Evolutionary conservation across 2,797 vertebrate species (phyloP), one percentile per base, ranked within the genome.

Genomic region (Bradypus variegatus): DNA sequence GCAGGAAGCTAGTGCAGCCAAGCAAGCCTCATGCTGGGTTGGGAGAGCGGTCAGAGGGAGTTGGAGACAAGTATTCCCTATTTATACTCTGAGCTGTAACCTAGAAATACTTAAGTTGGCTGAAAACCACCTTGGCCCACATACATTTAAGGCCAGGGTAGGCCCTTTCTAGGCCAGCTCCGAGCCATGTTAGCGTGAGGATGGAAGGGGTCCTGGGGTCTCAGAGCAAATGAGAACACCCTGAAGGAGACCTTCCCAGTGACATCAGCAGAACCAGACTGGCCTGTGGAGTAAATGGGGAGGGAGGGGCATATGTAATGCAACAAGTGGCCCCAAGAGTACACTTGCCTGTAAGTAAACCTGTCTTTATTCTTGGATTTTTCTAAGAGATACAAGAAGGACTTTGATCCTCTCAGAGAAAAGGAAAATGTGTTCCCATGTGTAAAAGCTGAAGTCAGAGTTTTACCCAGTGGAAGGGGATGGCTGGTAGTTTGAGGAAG

Each of bases 1-100:
- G 95, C 94, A 77, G 90, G 64, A 82, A 94, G 92, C 92, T 73
- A 58, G 70, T 25, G 55, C 94, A 95, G 95, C 93, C 94, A 93
- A 79, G 86, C 79, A 33, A 92, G 90, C 88, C 36, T 73, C 95
- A 95, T 95, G 95, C 95, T 89, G 67, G 93, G 91, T 38, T 3
- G 9, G 88, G 62, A 73, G 38, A 91, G 77, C 7, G 41, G 45
- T 73, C 88, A 55, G 31, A 60, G 88, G 77, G 85, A n/a, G 58
- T 36, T 36, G 41, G 80, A 69, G 9, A 72, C 50, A 85, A 70
- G 81, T 78, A 58, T 58, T 93, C n/a, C 36, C 73, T 91, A 77
- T 80, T 90, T 85, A 92, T 33, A 76, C 9, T 64, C 31, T 41
- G 55, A 64, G 12, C 76, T 53, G 86, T 86, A 72, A 62, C 58